A percentile compares a stretch with the other conserved stretches of the same genome.
phyloP scores from a whole-genome alignment of 2,888 invertebrate species.

The Anarsia innoxiella region DNA sequence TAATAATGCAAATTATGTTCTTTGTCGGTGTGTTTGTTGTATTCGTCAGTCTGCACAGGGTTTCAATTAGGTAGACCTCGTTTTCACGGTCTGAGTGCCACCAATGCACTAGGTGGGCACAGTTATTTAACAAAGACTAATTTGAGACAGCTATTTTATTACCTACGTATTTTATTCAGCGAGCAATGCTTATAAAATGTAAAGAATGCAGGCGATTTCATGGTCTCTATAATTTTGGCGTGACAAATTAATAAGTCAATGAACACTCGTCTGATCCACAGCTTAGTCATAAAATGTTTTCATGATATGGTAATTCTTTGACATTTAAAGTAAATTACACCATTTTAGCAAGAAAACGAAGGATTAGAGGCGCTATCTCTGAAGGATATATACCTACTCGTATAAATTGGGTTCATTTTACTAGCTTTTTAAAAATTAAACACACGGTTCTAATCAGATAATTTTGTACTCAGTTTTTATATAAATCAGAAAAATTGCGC shows the following conservation, averaged over 20 bases:
- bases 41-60: slow-evolving; percentile 14
- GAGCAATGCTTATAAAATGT: background rate
- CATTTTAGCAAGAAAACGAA: too few species aligned
- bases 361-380: too few species aligned
- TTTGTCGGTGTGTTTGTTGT: slow-evolving; percentile 31
- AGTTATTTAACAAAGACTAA: slow-evolving; percentile 16
- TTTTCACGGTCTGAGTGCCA: slow-evolving; percentile 27
- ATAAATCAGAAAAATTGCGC: too few species aligned
- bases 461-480: too few species aligned
- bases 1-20: slow-evolving; percentile 38
- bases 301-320: too few species aligned
- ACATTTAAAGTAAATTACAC: too few species aligned
- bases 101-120: slow-evolving; percentile 12
- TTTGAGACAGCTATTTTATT: background rate
- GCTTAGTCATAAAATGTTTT: slow-evolving; percentile 1
- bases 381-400: too few species aligned
- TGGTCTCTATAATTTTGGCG: background rate
- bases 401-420: too few species aligned
- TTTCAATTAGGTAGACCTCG: slow-evolving; percentile 32
- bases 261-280: background rate
- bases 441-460: too few species aligned
- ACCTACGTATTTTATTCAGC: background rate
- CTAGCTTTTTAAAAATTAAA: too few species aligned
- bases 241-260: background rate
- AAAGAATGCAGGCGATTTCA: background rate